Conservation (phyloP, 1,140 invertebrate genomes). For the Halictus rubicundus region DNA sequence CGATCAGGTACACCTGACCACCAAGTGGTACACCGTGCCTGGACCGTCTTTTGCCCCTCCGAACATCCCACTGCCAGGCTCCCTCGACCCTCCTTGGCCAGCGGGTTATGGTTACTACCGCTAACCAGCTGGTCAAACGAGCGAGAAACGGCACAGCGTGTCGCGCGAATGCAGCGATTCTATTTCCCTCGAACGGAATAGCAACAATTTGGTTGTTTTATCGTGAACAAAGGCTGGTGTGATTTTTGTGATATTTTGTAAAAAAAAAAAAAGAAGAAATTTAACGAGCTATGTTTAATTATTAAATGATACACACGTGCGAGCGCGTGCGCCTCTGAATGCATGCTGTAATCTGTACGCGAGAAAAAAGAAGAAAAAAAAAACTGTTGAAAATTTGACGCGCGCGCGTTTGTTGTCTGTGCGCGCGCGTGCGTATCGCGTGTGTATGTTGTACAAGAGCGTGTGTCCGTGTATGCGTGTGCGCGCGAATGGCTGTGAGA, state of each 20-base stretch:
- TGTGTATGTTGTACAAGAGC: neutral
- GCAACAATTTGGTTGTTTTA: slow-evolving; percentile 54
- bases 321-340: too few species aligned
- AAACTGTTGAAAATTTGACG: too few species aligned
- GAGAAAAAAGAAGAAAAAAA: too few species aligned
- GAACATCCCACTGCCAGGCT: too few species aligned
- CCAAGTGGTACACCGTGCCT: too few species aligned
- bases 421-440: neutral
- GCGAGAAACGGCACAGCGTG: too few species aligned
- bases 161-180: neutral
- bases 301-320: slow-evolving; percentile 49
- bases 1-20: too few species aligned
- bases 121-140: too few species aligned
- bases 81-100: too few species aligned
- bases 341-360: neutral
- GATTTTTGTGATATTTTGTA: slow-evolving; percentile 81
- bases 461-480: neutral
- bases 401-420: too few species aligned
- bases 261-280: slow-evolving; percentile 63
- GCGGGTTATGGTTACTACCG: too few species aligned
- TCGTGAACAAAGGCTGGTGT: slow-evolving; percentile 78
- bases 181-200: slow-evolving; percentile 22
- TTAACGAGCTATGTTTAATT: slow-evolving; percentile 59
- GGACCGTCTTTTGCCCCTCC: too few species aligned
- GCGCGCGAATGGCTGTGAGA: neutral